phyloP scores from a whole-genome alignment of 2,888 invertebrate species.

The Muscina levida region DNA sequence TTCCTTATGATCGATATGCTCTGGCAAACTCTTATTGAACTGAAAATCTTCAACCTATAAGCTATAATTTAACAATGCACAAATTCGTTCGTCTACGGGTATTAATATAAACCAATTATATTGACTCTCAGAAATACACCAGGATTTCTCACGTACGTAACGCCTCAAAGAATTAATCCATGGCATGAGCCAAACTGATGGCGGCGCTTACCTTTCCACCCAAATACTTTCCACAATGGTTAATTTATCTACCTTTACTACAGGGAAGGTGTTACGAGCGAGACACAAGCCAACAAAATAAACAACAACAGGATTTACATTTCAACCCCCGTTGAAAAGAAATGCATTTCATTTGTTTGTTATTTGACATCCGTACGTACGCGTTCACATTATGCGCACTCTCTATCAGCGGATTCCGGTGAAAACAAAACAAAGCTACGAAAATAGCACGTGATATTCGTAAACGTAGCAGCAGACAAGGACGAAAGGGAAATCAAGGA shows the following conservation, averaged over 20 bases:
- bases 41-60: no score
- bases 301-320: constrained; percentile 41
- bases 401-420: constrained; percentile 29
- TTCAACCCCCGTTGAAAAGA: constrained; percentile 54
- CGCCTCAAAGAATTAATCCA: no score
- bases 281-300: constrained; percentile 28
- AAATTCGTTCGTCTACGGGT: no score
- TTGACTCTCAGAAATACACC: no score
- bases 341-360: constrained; percentile 37
- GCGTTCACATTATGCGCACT: constrained; percentile 60
- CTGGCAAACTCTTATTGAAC: no score
- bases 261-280: constrained; percentile 55
- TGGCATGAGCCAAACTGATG: constrained; percentile 57
- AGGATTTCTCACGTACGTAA: no score
- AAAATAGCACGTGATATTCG: constrained; percentile 64
- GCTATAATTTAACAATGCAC: no score
- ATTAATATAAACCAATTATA: no score
- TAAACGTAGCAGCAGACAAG: constrained; percentile 32
- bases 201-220: constrained; percentile 53
- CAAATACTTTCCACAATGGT: constrained; percentile 29
- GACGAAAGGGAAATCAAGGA: no score
- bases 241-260: constrained; percentile 41
- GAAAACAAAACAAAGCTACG: constrained; percentile 39
- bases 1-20: no score
- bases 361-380: constrained; percentile 33